phyloP scores from a whole-genome alignment of 1,140 invertebrate genomes.

The Acyrthosiphon pisum region DNA sequence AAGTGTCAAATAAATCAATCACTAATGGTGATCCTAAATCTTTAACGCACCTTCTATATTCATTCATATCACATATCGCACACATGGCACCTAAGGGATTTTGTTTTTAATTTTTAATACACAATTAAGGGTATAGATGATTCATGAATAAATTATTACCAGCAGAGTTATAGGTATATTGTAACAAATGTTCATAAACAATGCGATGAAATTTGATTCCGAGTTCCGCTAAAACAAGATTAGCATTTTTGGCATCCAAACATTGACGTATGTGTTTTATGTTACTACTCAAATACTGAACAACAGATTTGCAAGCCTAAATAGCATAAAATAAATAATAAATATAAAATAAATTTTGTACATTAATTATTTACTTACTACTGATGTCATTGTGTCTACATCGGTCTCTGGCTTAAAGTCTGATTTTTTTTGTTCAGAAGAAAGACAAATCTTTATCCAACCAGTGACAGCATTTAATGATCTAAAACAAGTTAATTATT shows the following conservation, averaged over 20 bases:
- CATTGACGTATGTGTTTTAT: conserved; percentile 82
- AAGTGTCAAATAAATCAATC: conserved; percentile 87
- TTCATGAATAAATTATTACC: conserved; percentile 66
- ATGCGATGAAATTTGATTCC: conserved; percentile 89
- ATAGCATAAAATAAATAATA: conserved; percentile 30
- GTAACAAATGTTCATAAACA: conserved; percentile 94
- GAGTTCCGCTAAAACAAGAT: conserved; percentile 85
- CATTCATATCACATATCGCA: conserved; percentile 97
- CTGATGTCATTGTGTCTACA: conserved; percentile 76
- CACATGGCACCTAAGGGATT: conserved; percentile 83
- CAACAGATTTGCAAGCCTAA: conserved; percentile 87
- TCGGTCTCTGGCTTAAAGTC: conserved; percentile 95
- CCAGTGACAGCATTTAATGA: conserved; percentile 86
- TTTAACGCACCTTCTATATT: conserved; percentile 84
- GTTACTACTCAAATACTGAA: conserved; percentile 81
- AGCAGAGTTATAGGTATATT: conserved; percentile 94
- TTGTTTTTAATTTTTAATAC: not conserved
- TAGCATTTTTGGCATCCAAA: conserved; percentile 93
- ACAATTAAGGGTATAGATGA: conserved; percentile 7
- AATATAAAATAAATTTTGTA: not conserved
- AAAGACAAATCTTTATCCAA: conserved; percentile 90
- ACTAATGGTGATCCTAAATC: conserved; percentile 78
- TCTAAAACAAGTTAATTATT: conserved; percentile 63
- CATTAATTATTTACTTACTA: conserved; percentile 64
- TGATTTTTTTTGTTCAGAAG: conserved; percentile 93